phyloP scores from a whole-genome alignment of 2,797 vertebrate species.

The Coracias cyanogaster region DNA sequence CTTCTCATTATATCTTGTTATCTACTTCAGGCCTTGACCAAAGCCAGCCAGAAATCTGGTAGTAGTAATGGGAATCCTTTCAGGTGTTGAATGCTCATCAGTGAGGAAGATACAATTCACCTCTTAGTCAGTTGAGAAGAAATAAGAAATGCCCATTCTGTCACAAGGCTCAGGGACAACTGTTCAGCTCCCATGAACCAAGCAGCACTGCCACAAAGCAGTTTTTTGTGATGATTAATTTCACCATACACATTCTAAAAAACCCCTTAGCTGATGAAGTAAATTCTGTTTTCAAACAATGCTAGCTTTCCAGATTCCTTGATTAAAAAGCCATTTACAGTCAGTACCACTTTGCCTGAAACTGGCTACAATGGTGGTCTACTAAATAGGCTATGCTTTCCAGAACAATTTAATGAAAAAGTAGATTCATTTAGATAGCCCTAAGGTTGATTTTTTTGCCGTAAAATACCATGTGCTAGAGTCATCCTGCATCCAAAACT shows the following conservation, averaged over 20 bases:
- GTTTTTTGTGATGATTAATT: background rate
- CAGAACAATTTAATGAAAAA: background rate
- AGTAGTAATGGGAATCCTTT: background rate
- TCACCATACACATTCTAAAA: background rate
- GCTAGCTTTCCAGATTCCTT: background rate
- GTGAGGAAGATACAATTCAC: background rate
- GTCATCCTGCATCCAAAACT: background rate
- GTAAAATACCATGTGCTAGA: background rate
- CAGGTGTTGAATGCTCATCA: background rate
- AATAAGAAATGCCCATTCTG: background rate
- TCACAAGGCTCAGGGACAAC: background rate
- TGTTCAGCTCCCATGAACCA: rapidly evolving
- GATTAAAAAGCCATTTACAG: background rate
- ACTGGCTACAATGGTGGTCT: background rate
- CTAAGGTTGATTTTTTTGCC: background rate
- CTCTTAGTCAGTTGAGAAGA: background rate
- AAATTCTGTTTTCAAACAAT: background rate
- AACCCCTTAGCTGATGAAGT: background rate
- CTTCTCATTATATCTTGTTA: background rate
- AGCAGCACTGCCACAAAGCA: background rate
- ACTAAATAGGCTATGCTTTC: background rate
- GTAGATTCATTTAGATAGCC: background rate
- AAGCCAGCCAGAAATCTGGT: background rate
- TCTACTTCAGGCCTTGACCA: background rate
- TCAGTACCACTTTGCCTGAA: background rate